A percentile compares a stretch with the other conserved stretches of the same genome.
Evolutionary conservation across 2,888 invertebrate genomes (phyloP).

Genomic region (Pachymerium ferrugineum): DNA sequence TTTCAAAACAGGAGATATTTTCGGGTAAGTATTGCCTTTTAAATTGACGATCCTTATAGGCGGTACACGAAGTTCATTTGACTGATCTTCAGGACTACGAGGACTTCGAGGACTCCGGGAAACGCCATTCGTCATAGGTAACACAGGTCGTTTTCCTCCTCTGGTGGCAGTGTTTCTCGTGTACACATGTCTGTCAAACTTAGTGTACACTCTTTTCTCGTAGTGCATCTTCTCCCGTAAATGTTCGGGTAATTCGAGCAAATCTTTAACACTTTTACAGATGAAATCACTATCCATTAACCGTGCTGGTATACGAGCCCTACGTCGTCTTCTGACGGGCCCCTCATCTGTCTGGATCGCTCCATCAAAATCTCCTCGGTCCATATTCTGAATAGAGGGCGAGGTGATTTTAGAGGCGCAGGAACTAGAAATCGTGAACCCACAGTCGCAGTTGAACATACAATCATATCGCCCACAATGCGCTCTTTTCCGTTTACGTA

Average conservation of each 20-base stretch:
- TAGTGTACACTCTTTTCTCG: neutral
- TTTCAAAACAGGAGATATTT: neutral
- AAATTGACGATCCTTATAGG: neutral
- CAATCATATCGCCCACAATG: constrained; percentile 61
- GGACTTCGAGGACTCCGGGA: neutral
- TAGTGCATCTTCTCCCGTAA: neutral
- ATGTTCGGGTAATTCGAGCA: constrained; percentile 12
- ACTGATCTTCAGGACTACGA: too few relatives aligned
- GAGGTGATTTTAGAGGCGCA: neutral
- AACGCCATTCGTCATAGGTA: neutral
- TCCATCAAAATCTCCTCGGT: neutral
- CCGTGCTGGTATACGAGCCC: constrained; percentile 34
- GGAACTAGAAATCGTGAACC: neutral
- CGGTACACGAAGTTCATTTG: neutral
- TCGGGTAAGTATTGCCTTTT: neutral
- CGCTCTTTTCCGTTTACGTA: constrained; percentile 42
- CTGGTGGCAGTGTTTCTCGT: neutral
- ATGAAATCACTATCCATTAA: constrained; percentile 34
- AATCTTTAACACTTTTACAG: constrained; percentile 27
- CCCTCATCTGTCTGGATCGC: constrained; percentile 27
- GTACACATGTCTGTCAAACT: neutral
- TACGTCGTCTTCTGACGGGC: constrained; percentile 29
- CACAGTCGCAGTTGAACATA: constrained; percentile 57
- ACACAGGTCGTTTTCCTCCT: neutral
- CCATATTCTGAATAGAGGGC: neutral